Base-by-base conservation (phyloP, 2,113 vertebrate species). In the Pantherophis guttatus region DNA sequence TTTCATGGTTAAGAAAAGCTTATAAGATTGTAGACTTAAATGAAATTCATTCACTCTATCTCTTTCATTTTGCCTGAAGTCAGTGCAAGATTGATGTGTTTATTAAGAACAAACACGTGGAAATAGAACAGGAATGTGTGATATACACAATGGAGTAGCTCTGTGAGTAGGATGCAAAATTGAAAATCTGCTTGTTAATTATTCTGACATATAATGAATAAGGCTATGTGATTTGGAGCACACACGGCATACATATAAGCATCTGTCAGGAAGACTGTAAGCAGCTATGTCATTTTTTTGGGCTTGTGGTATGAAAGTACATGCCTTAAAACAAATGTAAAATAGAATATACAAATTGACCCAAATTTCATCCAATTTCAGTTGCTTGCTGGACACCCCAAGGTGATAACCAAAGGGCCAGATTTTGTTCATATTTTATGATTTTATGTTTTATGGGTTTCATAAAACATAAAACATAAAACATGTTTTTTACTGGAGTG, bases 11-110 rank as follows among this genome's bases (percentile, higher is more conserved):
- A 39, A 93, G 53, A 62, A 95, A 94, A 26, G n/a, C 87, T 85
- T 91, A 53, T 90, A 58, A 81, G 90, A 93, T 8, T 0, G 1
- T 2, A 94, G 81, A 3, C 85, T 95, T 94, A 94, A 96, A 94
- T 94, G 85, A 95, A 96, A 96, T 9, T 10, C 33, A 57, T 95
- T 95, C 95, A 15, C 93, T 97, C 94, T 95, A 89, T 95, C 50
- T 95, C 44, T 9, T 87, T 94, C 12, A 91, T 90, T 90, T 95
- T 95, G 70, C 90, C 92, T 90, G 94, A 93, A 96, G 55, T 29
- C 91, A 94, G 6, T 29, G 92, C 88, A 92, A 93, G 93, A 95
- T 89, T 94, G 95, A 96, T 88, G 93, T 26, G 52, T 95, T 0
- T 91, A 90, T 96, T 96, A 94, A 87, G 92, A 97, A 96, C 93